phyloP scores from a whole-genome alignment of 2,113 vertebrate species.

The Hippocampus comes region DNA sequence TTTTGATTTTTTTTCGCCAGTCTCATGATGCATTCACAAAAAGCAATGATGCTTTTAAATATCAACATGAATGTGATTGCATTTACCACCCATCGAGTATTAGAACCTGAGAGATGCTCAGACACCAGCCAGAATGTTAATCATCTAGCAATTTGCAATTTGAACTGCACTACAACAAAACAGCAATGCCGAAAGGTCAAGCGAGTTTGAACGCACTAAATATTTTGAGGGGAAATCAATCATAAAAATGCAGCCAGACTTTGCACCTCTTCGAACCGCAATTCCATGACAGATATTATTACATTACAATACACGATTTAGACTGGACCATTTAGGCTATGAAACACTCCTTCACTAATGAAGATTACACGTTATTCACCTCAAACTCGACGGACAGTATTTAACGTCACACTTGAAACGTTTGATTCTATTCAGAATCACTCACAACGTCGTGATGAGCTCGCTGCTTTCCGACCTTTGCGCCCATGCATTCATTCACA shows the following conservation, averaged over 20 bases:
- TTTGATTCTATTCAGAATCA: background rate
- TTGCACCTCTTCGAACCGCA: background rate
- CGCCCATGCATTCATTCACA: background rate
- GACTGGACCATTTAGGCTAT: background rate
- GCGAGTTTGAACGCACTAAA: background rate
- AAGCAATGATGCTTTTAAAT: background rate
- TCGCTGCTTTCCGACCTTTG: background rate
- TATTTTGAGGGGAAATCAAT: background rate
- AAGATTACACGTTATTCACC: background rate
- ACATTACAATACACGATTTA: background rate
- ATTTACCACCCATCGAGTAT: background rate
- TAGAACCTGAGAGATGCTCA: background rate
- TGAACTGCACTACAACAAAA: background rate
- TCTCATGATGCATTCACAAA: background rate
- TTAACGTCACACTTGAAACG: background rate
- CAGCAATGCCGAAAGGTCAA: background rate
- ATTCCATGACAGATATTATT: background rate
- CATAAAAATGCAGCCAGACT: background rate
- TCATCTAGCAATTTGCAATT: background rate
- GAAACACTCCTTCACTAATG: background rate
- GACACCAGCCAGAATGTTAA: background rate
- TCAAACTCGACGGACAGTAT: background rate
- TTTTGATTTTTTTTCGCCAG: background rate
- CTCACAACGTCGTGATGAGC: background rate
- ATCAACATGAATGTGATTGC: background rate